phyloP scores from a whole-genome alignment of 2,888 invertebrate species.

The Girardia tigrina region DNA sequence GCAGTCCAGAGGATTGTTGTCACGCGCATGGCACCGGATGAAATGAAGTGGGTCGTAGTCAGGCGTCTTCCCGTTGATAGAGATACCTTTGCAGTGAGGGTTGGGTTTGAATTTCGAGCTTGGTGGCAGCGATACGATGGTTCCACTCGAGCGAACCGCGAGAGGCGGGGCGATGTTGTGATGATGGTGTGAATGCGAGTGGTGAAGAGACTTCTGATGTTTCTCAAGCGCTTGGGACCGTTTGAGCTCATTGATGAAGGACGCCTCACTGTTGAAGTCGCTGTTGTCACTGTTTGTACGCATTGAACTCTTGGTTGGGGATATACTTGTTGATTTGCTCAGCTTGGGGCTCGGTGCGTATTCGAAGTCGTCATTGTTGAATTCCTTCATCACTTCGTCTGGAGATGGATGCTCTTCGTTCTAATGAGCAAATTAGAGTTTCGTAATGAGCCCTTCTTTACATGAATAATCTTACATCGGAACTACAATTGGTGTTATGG shows the following conservation, averaged over 20 bases:
- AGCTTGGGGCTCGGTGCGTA: not conserved
- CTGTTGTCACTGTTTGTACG: not conserved
- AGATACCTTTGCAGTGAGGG: not conserved
- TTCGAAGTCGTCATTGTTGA: no score
- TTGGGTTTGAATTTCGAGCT: not conserved
- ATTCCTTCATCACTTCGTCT: no score
- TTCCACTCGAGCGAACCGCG: not conserved
- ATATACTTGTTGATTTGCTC: not conserved
- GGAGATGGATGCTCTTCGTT: no score
- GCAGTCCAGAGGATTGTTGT: slow-evolving; percentile 50
- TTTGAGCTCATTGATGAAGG: not conserved
- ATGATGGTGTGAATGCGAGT: no score
- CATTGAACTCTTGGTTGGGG: not conserved
- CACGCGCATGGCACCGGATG: slow-evolving; percentile 49
- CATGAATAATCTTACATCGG: not conserved
- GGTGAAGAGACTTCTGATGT: not conserved
- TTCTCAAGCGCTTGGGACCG: not conserved
- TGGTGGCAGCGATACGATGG: not conserved
- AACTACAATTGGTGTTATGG: not conserved
- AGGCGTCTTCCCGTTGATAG: not conserved
- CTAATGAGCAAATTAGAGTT: no score
- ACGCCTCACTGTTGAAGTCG: not conserved
- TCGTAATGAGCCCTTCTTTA: no score
- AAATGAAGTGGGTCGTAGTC: slow-evolving; percentile 47
- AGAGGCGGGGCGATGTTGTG: no score